Conservation (phyloP, 2,888 invertebrate species). For the Tipula unca region DNA sequence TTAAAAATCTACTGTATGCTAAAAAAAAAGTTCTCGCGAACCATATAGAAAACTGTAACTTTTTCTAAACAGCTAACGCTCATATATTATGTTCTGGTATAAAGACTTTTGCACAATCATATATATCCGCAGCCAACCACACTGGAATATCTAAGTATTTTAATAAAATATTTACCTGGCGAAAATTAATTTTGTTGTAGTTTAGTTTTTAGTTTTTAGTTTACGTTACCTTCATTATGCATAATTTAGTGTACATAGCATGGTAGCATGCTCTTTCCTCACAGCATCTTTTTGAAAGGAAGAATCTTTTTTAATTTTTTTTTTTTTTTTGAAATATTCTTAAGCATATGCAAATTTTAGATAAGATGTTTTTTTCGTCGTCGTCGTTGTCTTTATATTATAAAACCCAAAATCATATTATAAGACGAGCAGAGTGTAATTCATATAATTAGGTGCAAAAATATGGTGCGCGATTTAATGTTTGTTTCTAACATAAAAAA, state of each 20-base stretch:
- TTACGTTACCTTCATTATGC: not conserved
- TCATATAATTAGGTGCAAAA: not conserved
- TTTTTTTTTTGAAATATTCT: not conserved
- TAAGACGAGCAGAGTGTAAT: not conserved
- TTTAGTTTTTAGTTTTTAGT: not conserved
- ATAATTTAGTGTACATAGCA: conserved; percentile 1
- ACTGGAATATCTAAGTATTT: not conserved
- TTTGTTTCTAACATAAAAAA: not conserved
- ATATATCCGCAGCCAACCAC: not conserved
- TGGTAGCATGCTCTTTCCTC: not conserved
- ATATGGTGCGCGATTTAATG: not conserved
- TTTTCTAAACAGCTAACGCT: not conserved
- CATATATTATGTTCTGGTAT: not conserved
- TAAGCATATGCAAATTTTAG: conserved; percentile 8
- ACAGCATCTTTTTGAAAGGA: not conserved
- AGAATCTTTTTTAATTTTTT: no score
- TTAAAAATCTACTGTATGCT: no score
- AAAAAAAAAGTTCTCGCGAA: not conserved
- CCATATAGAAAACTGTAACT: not conserved
- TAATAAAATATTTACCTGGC: not conserved
- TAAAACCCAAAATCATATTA: not conserved
- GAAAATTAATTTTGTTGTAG: conserved; percentile 3
- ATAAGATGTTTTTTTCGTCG: not conserved
- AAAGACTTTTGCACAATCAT: not conserved
- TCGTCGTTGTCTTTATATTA: not conserved